Evolutionary conservation across 2,888 invertebrate species (phyloP), one percentile per base, ranked within the genome.

Genomic region (Drosophila stalkeri): DNA sequence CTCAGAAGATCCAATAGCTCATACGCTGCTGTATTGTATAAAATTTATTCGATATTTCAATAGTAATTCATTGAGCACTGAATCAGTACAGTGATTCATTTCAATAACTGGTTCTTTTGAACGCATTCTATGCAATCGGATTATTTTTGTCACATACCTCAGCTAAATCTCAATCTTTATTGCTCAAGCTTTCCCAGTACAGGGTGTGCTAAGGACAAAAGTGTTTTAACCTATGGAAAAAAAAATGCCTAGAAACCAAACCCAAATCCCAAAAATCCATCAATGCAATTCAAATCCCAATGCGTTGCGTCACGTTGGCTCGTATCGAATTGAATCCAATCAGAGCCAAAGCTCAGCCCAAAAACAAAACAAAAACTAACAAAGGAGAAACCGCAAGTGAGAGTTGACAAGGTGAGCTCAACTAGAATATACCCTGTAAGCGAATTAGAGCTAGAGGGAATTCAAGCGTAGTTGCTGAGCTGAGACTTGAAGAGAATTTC

Each of bases 241-340:
- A 49, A 46, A 51, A 77, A 67, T 60, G 63, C 63, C 65, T 59
- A 64, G 44, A 56, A 56, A 65, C 23, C 31, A 18, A 65, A 57
- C 14, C 70, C 63, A 75, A 63, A 59, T 33, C 37, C 47, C 33
- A 43, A 75, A 74, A 74, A 61, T 52, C 75, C 61, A 79, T 70
- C 75, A 79, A 79, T 80, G 75, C 65, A 75, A 64, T 64, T 49
- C 64, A 64, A 65, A 75, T 77, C 64, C 54, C 70, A 46, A 52
- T 39, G 70, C 57, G 51, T 27, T 56, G 54, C 59, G 27, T 75
- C 63, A 63, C 61, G 51, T 46, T 52, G 72, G 46, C 57, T 60
- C 73, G 65, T 70, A 75, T 67, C 73, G 63, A 60, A 64, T 39
- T 44, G 80, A 75, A 77, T 67, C 81, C 77, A 80, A 76, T 76